Conservation (phyloP, 2,113 vertebrate genomes). For the Protobothrops flavoviridis region DNA sequence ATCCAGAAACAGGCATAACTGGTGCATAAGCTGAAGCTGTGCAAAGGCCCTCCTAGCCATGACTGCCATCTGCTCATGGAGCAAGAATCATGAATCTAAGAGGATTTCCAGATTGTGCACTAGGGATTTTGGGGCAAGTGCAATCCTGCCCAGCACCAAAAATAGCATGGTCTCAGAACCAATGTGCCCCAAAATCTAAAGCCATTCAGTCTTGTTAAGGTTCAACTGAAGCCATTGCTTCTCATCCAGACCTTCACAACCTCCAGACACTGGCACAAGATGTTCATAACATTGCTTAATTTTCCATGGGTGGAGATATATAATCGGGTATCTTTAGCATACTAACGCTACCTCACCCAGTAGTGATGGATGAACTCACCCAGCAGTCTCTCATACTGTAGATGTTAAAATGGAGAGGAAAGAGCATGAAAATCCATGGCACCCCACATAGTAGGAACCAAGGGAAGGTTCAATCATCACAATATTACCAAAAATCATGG, state of each 20-base stretch:
- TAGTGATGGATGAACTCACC: neutral
- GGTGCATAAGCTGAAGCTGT: neutral
- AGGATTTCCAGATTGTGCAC: neutral
- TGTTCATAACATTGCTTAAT: neutral
- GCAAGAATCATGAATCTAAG: neutral
- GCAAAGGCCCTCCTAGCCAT: neutral
- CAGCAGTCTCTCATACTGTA: neutral
- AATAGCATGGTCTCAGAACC: neutral
- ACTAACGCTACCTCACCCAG: neutral
- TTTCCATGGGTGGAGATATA: neutral
- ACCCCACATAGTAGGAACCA: neutral
- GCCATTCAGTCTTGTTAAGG: neutral
- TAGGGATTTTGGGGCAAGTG: no score
- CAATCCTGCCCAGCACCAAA: no score
- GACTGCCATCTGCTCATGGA: neutral
- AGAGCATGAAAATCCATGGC: neutral
- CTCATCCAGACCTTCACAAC: neutral
- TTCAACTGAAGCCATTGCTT: neutral
- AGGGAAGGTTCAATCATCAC: no score
- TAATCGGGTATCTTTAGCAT: neutral
- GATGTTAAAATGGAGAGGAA: neutral
- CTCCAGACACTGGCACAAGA: neutral
- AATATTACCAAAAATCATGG: no score
- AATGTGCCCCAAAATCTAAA: neutral
- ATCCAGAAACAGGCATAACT: neutral